Base-by-base conservation (phyloP, 2,113 vertebrate genomes). In the Cardinalis cardinalis region DNA sequence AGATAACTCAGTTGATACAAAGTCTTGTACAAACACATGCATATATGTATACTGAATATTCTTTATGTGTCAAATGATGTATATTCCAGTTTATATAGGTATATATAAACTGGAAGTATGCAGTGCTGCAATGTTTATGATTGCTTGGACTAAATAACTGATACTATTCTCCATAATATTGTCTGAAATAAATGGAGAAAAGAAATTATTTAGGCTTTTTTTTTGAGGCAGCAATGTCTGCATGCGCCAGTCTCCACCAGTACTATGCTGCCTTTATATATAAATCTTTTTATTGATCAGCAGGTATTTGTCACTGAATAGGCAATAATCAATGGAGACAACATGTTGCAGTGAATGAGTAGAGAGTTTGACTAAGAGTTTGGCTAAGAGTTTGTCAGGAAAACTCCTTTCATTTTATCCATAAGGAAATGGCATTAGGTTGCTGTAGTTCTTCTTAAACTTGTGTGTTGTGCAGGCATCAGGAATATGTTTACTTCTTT, bases 401-500 rank as follows among this genome's bases (percentile, higher is more conserved):
- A 52, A 93, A 40, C 3, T 31, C 4, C 7, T 34, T 80, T 74
- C 4, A 36, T 90, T 86, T 88, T 73, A 25, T 64, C 25, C 19
- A 5, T 71, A 41, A 34, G 52, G 53, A 77, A 74, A 72, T 38
- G 2, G 12, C 49, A 71, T 56, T 63, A 61, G 2, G 8, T 75
- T 88, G 19, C 34, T 53, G 20, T 68, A 51, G 14, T 78, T 89
- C n/a, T 78, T 13, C 36, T 75, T 87, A 48, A 75, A 78, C 12
- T 48, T 78, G 6, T 28, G 6, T 56, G 7, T 52, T 64, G 51
- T 0, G 0, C n/a, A 61, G 49, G 24, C 55, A 76, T 7, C 20
- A 56, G 61, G 18, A 78, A 23, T 48, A 40, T 40, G 61, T 68
- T 51, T 3, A 17, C 6, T 63, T 12, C 12, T 68, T 52, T 55